Evolutionary conservation across 35 echinoderm and acorn worm genomes (phyloP).

Genomic region (Chiridota heheva): DNA sequence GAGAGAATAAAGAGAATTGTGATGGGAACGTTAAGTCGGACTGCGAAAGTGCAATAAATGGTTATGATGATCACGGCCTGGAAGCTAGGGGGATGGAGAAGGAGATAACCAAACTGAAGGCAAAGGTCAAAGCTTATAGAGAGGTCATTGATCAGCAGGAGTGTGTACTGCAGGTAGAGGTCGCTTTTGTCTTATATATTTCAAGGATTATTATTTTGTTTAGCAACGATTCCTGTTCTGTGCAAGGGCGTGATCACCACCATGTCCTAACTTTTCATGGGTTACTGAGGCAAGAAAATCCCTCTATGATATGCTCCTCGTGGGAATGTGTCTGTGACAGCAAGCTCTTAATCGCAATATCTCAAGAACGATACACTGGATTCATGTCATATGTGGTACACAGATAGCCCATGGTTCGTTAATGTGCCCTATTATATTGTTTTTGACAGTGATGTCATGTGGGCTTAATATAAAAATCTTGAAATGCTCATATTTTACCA

Average conservation of each 20-base stretch:
- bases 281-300: too few relatives aligned
- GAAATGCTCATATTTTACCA: too few relatives aligned
- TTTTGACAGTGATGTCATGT: too few relatives aligned
- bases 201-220: neutral
- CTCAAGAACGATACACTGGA: too few relatives aligned
- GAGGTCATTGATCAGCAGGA: slow-evolving; percentile 94
- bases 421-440: too few relatives aligned
- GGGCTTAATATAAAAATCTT: too few relatives aligned
- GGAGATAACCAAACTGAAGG: slow-evolving; percentile 71
- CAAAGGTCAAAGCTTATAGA: slow-evolving; percentile 75
- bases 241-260: neutral
- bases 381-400: too few relatives aligned
- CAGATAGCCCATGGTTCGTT: too few relatives aligned
- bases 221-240: neutral
- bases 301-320: too few relatives aligned
- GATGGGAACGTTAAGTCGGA: slow-evolving; percentile 15
- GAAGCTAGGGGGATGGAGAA: slow-evolving; percentile 29
- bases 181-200: neutral
- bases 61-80: neutral
- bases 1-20: slow-evolving; percentile 74
- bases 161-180: slow-evolving; percentile 79
- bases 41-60: slow-evolving; percentile 34
- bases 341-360: too few relatives aligned
- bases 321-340: too few relatives aligned
- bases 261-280: too few relatives aligned